phyloP scores from a whole-genome alignment of 1,140 invertebrate genomes.

The Brachionus manjavacas region DNA sequence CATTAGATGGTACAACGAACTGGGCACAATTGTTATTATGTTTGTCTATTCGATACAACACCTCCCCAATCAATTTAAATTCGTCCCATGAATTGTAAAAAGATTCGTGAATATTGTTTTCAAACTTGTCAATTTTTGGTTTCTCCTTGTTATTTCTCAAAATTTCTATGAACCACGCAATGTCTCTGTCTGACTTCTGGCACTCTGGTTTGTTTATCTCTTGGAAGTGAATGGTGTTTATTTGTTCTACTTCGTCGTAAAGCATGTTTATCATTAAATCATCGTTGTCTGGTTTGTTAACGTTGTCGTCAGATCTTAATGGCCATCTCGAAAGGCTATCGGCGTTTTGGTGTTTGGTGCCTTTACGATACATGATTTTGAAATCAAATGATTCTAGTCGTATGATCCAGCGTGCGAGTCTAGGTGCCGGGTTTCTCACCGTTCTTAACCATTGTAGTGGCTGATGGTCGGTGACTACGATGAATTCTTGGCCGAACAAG shows the following conservation, averaged over 20 bases:
- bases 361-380: constrained; percentile 3
- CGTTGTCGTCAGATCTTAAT: too few species aligned
- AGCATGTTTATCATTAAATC: too few species aligned
- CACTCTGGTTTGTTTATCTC: not conserved
- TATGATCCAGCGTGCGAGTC: not conserved
- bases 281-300: too few species aligned
- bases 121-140: too few species aligned
- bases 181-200: too few species aligned
- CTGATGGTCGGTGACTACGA: constrained; percentile 58
- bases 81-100: too few species aligned
- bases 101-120: too few species aligned
- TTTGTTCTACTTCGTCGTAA: not conserved
- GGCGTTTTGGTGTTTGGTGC: not conserved
- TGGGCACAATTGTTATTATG: not conserved
- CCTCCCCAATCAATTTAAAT: too few species aligned
- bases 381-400: not conserved
- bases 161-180: too few species aligned
- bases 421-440: constrained; percentile 31
- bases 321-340: too few species aligned
- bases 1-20: not conserved
- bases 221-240: not conserved
- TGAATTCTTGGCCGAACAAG: constrained; percentile 56
- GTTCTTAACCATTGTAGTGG: constrained; percentile 53
- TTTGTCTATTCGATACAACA: not conserved
- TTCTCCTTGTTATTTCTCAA: too few species aligned